Percentiles rank a stretch among this genome's conserved stretches.
Conservation (phyloP, 2,888 invertebrate genomes). For the Gerris lacustris region DNA sequence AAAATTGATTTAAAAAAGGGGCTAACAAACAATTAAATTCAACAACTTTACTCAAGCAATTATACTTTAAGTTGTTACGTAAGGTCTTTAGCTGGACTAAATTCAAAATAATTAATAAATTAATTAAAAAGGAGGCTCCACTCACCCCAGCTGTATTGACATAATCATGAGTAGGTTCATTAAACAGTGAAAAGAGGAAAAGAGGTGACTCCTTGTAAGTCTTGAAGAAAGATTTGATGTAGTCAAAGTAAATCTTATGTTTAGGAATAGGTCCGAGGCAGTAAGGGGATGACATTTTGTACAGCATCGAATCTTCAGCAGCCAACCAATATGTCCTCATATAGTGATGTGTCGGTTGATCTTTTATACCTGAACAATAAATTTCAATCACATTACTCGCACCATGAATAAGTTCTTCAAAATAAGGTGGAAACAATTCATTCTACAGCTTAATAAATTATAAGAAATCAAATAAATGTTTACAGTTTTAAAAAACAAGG, state of each 20-base stretch:
- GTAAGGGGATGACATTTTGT: constrained; percentile 28
- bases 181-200: constrained; percentile 29
- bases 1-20: background rate
- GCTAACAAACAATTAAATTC: background rate
- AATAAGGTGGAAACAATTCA: no score
- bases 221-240: constrained; percentile 30
- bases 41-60: background rate
- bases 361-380: constrained; percentile 11
- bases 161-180: constrained; percentile 36
- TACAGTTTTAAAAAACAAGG: no score
- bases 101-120: no score
- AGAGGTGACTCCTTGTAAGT: constrained; percentile 27
- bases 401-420: no score
- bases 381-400: no score
- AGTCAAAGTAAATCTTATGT: constrained; percentile 35
- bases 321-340: constrained; percentile 38
- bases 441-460: no score
- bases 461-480: no score
- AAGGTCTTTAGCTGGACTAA: no score
- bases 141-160: constrained; percentile 34
- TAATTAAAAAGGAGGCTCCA: background rate
- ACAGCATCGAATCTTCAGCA: constrained; percentile 33
- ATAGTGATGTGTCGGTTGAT: constrained; percentile 38
- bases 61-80: no score
- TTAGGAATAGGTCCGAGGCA: constrained; percentile 34